A percentile compares a stretch with the other conserved stretches of the same genome.
Evolutionary conservation across 2,888 invertebrate genomes (phyloP).

Genomic region (Noctua janthe): DNA sequence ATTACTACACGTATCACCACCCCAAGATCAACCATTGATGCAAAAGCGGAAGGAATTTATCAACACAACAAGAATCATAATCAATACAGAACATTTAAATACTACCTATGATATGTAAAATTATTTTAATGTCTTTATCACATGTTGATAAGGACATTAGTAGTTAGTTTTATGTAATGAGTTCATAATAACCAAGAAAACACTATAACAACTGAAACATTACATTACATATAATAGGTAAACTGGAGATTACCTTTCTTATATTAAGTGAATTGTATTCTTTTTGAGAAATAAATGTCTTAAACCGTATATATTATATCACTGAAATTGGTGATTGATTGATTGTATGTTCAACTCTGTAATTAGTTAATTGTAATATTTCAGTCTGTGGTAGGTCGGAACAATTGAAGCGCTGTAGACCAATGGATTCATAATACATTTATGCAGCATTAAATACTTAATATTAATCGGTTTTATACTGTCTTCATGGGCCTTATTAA

Average conservation of each 20-base stretch:
- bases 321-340: neutral
- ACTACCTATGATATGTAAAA: no score
- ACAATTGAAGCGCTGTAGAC: neutral
- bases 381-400: no score
- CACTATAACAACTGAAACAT: neutral
- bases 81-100: neutral
- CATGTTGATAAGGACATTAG: conserved; percentile 16
- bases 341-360: no score
- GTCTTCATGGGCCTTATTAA: neutral
- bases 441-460: neutral
- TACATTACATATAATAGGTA: neutral
- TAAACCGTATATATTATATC: no score
- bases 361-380: neutral
- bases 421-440: neutral
- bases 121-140: neutral
- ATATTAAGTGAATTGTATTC: neutral
- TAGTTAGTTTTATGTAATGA: neutral
- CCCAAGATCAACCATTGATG: neutral
- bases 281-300: no score
- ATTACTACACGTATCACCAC: neutral
- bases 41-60: neutral
- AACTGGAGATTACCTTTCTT: neutral
- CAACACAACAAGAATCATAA: neutral
- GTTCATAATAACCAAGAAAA: neutral
- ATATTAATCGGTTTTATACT: conserved; percentile 1